Conservation (phyloP, 2,113 vertebrate genomes). For the Geococcyx californianus region DNA sequence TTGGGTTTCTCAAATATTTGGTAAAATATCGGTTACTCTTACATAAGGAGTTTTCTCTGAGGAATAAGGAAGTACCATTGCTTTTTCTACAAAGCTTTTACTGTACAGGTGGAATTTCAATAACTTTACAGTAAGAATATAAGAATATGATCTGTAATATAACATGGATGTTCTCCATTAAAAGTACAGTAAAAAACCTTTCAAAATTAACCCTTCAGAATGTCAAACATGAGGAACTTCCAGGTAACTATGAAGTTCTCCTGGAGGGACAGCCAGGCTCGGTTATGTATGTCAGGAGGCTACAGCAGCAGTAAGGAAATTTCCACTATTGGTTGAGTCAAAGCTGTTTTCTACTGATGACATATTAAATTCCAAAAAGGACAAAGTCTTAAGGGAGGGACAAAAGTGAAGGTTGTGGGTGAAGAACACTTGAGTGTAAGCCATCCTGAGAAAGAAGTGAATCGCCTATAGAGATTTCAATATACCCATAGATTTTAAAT, state of each 20-base stretch:
- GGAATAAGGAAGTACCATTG: slow-evolving; percentile 22
- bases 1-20: slow-evolving; percentile 57
- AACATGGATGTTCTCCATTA: fast-evolving
- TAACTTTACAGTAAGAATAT: not conserved
- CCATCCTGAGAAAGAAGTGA: not conserved
- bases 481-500: not conserved
- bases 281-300: not conserved
- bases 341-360: not conserved
- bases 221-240: not conserved
- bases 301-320: not conserved
- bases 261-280: not conserved
- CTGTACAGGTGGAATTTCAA: not conserved
- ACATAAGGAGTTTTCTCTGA: not conserved
- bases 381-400: not conserved
- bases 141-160: not conserved
- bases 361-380: not conserved
- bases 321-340: not conserved
- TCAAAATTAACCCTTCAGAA: not conserved
- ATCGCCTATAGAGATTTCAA: not conserved
- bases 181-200: not conserved
- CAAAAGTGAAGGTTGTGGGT: not conserved
- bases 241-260: not conserved
- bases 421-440: not conserved
- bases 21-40: slow-evolving; percentile 34
- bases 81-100: slow-evolving; percentile 4